Evolutionary conservation across 2,888 invertebrate genomes (phyloP).

Genomic region (Pterobdella sp.): DNA sequence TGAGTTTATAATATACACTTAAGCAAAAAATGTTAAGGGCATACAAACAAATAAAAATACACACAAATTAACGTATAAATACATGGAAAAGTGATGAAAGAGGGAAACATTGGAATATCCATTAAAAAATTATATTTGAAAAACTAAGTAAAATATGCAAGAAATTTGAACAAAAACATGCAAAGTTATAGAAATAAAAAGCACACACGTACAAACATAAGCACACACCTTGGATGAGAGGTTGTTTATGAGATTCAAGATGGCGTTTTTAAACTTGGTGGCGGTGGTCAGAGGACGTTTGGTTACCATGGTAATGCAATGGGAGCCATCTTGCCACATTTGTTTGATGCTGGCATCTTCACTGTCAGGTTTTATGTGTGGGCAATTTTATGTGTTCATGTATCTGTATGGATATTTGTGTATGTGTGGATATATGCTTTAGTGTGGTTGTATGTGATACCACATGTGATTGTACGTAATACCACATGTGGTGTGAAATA

Average conservation of each 20-base stretch:
- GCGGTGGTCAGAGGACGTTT: slow-evolving; percentile 90
- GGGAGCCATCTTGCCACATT: slow-evolving; percentile 96
- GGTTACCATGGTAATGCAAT: slow-evolving; percentile 76
- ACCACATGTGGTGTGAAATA: not conserved
- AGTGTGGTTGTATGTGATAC: not conserved
- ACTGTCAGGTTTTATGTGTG: slow-evolving; percentile 53
- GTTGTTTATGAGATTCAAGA: slow-evolving; percentile 76
- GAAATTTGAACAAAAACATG: no score
- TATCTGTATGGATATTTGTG: not conserved
- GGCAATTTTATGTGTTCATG: not conserved
- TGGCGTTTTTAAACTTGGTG: slow-evolving; percentile 85
- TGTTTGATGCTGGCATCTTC: slow-evolving; percentile 65
- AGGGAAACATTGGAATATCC: not conserved
- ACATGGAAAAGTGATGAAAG: no score
- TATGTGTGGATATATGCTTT: not conserved
- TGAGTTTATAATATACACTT: no score
- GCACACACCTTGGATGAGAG: slow-evolving; percentile 65
- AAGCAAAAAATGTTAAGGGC: no score
- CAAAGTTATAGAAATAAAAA: not conserved
- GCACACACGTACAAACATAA: not conserved
- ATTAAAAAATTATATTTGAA: not conserved
- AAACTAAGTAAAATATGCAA: not conserved
- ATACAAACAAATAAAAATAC: no score
- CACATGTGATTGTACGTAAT: not conserved
- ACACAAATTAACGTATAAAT: no score